Conservation (phyloP, 2,797 vertebrate genomes). For the Poeciliopsis gracilis region DNA sequence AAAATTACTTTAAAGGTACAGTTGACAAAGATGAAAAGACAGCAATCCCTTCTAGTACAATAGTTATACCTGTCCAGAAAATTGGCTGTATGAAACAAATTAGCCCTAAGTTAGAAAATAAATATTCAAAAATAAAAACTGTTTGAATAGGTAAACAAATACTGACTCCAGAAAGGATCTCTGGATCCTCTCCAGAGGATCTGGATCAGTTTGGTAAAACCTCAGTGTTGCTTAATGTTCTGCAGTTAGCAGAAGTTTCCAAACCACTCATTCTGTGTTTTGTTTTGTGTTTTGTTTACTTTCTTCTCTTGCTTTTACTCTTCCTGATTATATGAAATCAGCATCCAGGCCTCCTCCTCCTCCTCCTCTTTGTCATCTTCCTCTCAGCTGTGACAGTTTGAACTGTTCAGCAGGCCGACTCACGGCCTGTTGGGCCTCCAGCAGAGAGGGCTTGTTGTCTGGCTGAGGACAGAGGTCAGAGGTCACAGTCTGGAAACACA, state of each 20-base stretch:
- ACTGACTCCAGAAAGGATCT: background rate
- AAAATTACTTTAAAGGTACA: background rate
- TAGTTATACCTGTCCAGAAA: background rate
- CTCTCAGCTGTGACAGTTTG: constrained; percentile 17
- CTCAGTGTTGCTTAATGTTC: background rate
- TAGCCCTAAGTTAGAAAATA: background rate
- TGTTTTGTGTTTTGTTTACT: background rate
- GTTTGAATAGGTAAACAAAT: background rate
- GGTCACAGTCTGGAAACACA: constrained; percentile 66
- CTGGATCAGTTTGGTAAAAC: background rate
- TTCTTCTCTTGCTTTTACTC: background rate
- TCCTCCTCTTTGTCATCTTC: constrained; percentile 8
- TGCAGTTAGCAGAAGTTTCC: background rate
- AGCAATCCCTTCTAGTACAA: background rate
- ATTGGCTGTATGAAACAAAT: background rate
- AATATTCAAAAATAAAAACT: background rate
- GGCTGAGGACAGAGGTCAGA: constrained; percentile 66
- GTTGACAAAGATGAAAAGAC: background rate
- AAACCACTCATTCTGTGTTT: background rate
- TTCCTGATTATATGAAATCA: constrained; percentile 4
- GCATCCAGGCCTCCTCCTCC: constrained; percentile 26
- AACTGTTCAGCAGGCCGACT: constrained; percentile 46
- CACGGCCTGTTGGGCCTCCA: constrained; percentile 65
- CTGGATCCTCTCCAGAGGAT: too few relatives aligned
- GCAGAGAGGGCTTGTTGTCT: constrained; percentile 64